Base-by-base conservation (phyloP, 2,888 invertebrate species). In the Lydus trimaculatus region DNA sequence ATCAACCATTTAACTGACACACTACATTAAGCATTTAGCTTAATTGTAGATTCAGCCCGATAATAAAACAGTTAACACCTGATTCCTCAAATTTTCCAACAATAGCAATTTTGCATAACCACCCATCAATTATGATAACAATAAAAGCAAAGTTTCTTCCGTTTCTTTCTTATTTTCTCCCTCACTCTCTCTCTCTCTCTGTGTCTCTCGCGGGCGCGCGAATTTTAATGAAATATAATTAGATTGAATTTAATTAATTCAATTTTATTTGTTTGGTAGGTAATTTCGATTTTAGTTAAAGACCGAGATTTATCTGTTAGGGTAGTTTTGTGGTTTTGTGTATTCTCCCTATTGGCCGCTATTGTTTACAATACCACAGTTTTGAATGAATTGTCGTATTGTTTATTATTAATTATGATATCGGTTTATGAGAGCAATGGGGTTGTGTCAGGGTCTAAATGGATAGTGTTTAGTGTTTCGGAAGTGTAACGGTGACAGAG, bases 401-500 rank as follows among this genome's bases (percentile, higher is more conserved):
- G 82, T 82, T 82, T 82, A 81, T 81, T 81, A 82, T 83, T 83
- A 82, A 82, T 82, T 82, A 80, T 78, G 76, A 74, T 77, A 80
- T 81, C 79, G 79, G 81, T 79, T 81, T 80, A 79, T 76, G 76
- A 80, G 78, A 72, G 73, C 71, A 72, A 3, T 25, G 72, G 76
- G 76, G 75, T 76, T 73, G 71, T 71, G 48, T 64, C 62, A 23
- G 28, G 8, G 61, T 43, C 71, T 71, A 78, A 79, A 78, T 77
- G 78, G 77, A 78, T 77, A 73, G 74, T 76, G 72, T 73, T 77
- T 74, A 74, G 66, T 70, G 75, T 73, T 73, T 72, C 75, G 72
- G 73, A 73, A 71, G 71, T 75, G 63, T 65, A 69, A 59, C 63
- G 75, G 67, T 73, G 78, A 75, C 78, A 75, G 75, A 70, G 73